phyloP scores from a whole-genome alignment of 2,113 vertebrate species.

The Odontophorus gujanensis region DNA sequence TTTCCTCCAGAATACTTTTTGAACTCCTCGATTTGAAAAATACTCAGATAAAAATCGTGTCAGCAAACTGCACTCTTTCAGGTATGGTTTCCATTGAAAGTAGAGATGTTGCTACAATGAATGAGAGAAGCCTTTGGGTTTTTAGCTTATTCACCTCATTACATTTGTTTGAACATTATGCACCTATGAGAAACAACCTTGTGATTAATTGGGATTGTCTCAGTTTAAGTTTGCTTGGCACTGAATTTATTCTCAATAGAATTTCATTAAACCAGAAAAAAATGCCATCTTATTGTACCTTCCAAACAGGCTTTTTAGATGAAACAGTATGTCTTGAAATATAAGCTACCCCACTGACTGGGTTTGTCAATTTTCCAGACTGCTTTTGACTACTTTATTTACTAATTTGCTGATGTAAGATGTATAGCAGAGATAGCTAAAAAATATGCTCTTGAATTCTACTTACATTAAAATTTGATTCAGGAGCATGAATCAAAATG shows the following conservation, averaged over 20 bases:
- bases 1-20: background rate
- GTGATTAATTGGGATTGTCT: background rate
- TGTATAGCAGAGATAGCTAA: background rate
- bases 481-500: background rate
- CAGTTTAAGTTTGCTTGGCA: background rate
- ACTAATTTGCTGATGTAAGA: background rate
- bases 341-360: background rate
- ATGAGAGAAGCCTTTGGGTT: background rate
- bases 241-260: background rate
- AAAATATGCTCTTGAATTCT: background rate
- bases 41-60: background rate
- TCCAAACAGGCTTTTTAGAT: background rate
- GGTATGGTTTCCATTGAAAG: background rate
- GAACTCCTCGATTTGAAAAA: background rate
- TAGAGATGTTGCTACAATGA: background rate
- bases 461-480: background rate
- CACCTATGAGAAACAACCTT: background rate
- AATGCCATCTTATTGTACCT: accelerated
- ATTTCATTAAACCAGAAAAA: background rate
- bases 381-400: background rate
- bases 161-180: background rate
- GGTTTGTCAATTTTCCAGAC: background rate
- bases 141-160: background rate
- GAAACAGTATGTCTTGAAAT: background rate
- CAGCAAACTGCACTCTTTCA: background rate